Conservation (phyloP, 2,797 vertebrate genomes). For the Sciaenops ocellatus region DNA sequence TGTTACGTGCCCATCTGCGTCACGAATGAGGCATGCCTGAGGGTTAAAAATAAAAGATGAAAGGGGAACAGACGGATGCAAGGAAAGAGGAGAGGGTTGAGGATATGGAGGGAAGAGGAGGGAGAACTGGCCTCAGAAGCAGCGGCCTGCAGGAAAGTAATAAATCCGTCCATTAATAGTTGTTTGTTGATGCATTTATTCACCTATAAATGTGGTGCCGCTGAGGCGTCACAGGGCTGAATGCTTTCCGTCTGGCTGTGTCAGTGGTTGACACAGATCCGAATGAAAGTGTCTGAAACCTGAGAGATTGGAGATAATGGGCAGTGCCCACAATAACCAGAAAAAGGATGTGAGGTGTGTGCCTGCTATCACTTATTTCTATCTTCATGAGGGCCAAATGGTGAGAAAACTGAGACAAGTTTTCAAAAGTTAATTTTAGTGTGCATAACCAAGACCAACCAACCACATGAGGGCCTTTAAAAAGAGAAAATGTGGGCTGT, state of each 20-base stretch:
- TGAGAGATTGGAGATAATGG: constrained; percentile 37
- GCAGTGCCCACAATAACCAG: not conserved
- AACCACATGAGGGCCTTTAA: not conserved
- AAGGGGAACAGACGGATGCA: constrained; percentile 67
- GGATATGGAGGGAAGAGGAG: constrained; percentile 29
- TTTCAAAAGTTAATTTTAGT: not conserved
- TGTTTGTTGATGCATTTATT: constrained; percentile 34
- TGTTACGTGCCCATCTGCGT: constrained; percentile 82
- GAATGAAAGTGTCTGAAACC: constrained; percentile 20
- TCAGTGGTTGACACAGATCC: constrained; percentile 9
- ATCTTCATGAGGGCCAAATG: not conserved
- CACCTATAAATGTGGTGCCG: constrained; percentile 21
- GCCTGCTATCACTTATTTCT: not conserved
- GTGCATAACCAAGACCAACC: not conserved
- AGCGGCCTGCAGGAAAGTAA: constrained; percentile 47
- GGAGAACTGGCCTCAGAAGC: constrained; percentile 44
- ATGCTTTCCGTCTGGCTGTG: constrained; percentile 21
- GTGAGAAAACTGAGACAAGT: constrained; percentile 1
- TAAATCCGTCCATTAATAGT: constrained; percentile 38
- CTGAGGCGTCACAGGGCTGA: not conserved
- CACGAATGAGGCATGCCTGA: constrained; percentile 79
- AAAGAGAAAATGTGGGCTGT: too few relatives aligned
- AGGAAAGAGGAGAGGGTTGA: constrained; percentile 56
- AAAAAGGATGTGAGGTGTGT: not conserved
- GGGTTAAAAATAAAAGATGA: constrained; percentile 87